Evolutionary conservation across 2,113 vertebrate species (phyloP), one percentile per base, ranked within the genome.

Genomic region (Eonycteris spelaea): DNA sequence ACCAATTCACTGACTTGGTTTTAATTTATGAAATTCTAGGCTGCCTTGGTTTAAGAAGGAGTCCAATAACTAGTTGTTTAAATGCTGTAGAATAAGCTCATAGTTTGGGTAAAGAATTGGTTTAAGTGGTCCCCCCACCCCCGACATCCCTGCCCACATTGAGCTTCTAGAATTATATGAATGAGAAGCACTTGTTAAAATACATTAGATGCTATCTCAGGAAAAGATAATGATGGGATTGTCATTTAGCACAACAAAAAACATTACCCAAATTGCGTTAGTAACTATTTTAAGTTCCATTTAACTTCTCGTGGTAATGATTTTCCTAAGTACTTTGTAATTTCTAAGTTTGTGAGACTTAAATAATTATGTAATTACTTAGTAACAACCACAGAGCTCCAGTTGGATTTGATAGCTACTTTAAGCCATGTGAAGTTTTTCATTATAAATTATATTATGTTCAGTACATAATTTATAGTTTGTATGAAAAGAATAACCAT

Each of bases 401-500:
- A 94, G 30, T 94, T 14, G 33, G 51, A 92, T 83, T 95, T 95
- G 93, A 98, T 97, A 98, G 98, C 97, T 92, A 95, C 97, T 98
- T 97, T 3, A 88, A 98, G 91, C 70, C 90, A 98, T 97, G 97
- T 97, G 95, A 95, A 98, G 97, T 98, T 98, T 98, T 98, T 98
- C 98, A 98, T 98, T 97, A 97, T 80, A 97, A 96, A 98, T 77
- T 51, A 87, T 87, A 96, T 97, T 96, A 24, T 94, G 92, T 97
- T 98, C 97, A 97, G 97, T 96, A 88, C 91, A 97, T 98, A 98
- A 98, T 98, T 98, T 98, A 98, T 98, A 98, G 97, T 97, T 97
- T 97, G 96, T 87, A 97, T 97, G 96, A 97, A 96, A 97, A 97
- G 95, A 97, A 98, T 97, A 98, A 98, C 68, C 96, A 93, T 97